phyloP scores from a whole-genome alignment of 2,113 vertebrate species.

The Mesitornis unicolor region DNA sequence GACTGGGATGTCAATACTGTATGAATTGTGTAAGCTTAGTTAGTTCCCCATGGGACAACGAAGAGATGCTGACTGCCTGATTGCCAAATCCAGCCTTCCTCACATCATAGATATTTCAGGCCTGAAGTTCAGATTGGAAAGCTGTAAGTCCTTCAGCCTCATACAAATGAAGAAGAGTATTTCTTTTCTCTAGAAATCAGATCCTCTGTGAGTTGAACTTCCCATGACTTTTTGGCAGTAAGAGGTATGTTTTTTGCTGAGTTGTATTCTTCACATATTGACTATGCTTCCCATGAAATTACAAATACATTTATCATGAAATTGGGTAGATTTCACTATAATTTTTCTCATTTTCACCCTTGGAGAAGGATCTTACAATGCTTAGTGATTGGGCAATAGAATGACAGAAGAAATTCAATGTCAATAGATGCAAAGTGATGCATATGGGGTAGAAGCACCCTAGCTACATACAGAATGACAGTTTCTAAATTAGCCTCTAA shows the following conservation, averaged over 20 bases:
- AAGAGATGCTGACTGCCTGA: background rate
- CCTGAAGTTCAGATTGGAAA: background rate
- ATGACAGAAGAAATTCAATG: conserved; percentile 16
- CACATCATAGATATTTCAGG: background rate
- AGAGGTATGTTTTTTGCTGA: background rate
- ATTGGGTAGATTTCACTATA: background rate
- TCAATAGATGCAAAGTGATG: conserved; percentile 21
- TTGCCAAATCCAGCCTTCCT: background rate
- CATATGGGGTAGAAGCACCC: background rate
- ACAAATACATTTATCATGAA: conserved; percentile 21
- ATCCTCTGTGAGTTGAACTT: background rate
- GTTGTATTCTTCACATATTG: background rate
- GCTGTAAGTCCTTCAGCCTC: background rate
- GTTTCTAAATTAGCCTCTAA: conserved; percentile 19
- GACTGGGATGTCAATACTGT: background rate
- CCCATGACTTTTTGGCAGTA: background rate
- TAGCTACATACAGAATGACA: background rate
- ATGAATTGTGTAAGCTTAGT: background rate
- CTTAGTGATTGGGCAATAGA: conserved; percentile 27
- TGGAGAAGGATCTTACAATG: conserved; percentile 11
- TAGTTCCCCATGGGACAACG: background rate
- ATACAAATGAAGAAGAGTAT: background rate
- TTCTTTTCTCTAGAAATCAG: background rate
- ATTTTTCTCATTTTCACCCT: conserved; percentile 38
- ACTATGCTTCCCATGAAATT: background rate